Conservation (phyloP, 2,888 invertebrate species). For the Apodemia duryi region DNA sequence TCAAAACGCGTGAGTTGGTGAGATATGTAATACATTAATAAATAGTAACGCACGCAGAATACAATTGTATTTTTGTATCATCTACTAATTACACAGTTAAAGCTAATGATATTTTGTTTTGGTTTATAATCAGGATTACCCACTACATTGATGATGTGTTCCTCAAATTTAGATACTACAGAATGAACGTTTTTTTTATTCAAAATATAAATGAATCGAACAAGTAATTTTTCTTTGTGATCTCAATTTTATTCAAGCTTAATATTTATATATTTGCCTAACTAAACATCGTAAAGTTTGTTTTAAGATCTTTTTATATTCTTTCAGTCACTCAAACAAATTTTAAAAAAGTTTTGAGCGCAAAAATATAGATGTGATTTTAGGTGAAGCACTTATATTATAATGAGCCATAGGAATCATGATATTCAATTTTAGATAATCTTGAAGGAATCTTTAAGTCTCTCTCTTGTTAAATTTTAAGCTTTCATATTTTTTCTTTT, state of each 20-base stretch:
- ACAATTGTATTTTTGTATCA: not conserved
- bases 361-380: not conserved
- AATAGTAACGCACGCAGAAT: not conserved
- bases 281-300: not conserved
- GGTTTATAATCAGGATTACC: not conserved
- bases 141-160: not conserved
- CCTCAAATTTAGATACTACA: not conserved
- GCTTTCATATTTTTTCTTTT: too few species aligned
- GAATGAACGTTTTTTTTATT: not conserved
- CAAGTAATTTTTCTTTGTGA: too few species aligned
- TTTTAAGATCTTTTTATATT: not conserved
- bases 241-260: too few species aligned
- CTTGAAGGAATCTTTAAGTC: constrained; percentile 30
- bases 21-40: not conserved
- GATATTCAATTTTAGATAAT: constrained; percentile 17
- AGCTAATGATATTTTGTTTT: not conserved
- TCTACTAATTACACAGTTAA: not conserved
- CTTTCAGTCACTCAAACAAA: not conserved
- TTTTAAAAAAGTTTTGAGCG: not conserved
- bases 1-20: not conserved
- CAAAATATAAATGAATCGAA: too few species aligned
- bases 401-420: not conserved
- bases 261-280: too few species aligned
- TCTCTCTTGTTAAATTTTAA: too few species aligned
- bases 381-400: not conserved